Evolutionary conservation across 2,797 vertebrate species (phyloP), one percentile per base, ranked within the genome.

Genomic region (Paramormyrops hopkinsi): DNA sequence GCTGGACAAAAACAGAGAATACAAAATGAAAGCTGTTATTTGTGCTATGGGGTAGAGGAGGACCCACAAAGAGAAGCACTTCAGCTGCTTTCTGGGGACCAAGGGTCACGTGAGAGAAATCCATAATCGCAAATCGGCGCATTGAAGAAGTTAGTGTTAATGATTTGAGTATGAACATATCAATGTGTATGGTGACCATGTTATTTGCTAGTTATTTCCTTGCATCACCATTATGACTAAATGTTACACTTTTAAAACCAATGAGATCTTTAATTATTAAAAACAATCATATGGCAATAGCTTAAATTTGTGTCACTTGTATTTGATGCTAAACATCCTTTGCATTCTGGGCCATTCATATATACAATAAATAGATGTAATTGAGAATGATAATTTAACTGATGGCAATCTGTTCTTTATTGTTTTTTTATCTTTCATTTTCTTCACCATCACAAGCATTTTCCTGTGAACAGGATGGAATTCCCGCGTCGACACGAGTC

Each of bases 351-450:
- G 29, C 19, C 86, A n/a, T 87, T 87, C 22, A 59, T 87, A 53
- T 56, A 44, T n/a, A 59, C 5, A 87, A 87, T 87, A 87, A 56
- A 87, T 59, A 41, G 7, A 29, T 51, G 51, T 41, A 1, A 41
- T 86, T 86, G 33, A 87, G 25, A 29, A 59, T 87, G 86, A 87
- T 56, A 54, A 86, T 86, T 86, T 56, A 54, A 86, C 51, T 56
- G 50, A 86, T 56, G 29, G 29, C 29, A 19, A 54, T 86, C 22
- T 51, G 8, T 8, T 86, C 84, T 33, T 86, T 37, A 7, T 41
- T 19, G 1, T 41, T 37, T 8, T 37, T 76, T 7, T 41, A 6
- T 79, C 73, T 79, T 73, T 41, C 1, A 1, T 79, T n/a, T 59
- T 59, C 33, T 51, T n/a, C 53, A n/a, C 33, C 50, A 56, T 54